Evolutionary conservation across 2,888 invertebrate species (phyloP), one percentile per base, ranked within the genome.

Genomic region (Diplazon laetatorius): DNA sequence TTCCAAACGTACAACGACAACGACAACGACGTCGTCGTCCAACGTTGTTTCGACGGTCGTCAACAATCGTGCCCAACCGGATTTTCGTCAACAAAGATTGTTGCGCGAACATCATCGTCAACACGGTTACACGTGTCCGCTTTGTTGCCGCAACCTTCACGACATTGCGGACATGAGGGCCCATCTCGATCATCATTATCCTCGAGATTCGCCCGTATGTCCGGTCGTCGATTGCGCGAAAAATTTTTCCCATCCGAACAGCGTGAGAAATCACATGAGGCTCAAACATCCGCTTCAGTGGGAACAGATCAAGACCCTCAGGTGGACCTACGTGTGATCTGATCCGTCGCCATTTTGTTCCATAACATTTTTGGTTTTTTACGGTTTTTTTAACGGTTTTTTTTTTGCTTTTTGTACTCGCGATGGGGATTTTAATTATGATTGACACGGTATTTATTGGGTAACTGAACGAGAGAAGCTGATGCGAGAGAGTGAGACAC

Each of bases 201-300:
- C 96, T 80, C 94, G 96, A 87, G 96, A 96, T 92, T 95, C 95
- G 90, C 95, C 95, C 82, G 93, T 94, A 82, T 97, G 96, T 92
- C 96, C 96, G 46, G 96, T 96, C 70, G 92, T 94, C 75, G 92
- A 94, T 82, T 96, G 96, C 91, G 94, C 95, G 69, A 93, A 95
- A 81, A 93, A 93, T 84, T 96, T 96, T 91, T 94, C 95, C 80
- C 96, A 96, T 91, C 96, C 96, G 80, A 96, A 96, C 92, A 96
- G 96, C 75, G 96, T 96, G 84, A 93, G 96, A 86, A 96, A 96
- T 92, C 96, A 96, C 92, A 96, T 96, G 96, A 93, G 96, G 85
- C 93, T 95, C 88, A 96, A 96, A 91, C 96, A 96, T 91, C 94
- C 95, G 59, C 92, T 93, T 83, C 95, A 96, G 89, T 96, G 96